Evolutionary conservation across 2,113 vertebrate species (phyloP).

Genomic region (Pyxicephalus adspersus): DNA sequence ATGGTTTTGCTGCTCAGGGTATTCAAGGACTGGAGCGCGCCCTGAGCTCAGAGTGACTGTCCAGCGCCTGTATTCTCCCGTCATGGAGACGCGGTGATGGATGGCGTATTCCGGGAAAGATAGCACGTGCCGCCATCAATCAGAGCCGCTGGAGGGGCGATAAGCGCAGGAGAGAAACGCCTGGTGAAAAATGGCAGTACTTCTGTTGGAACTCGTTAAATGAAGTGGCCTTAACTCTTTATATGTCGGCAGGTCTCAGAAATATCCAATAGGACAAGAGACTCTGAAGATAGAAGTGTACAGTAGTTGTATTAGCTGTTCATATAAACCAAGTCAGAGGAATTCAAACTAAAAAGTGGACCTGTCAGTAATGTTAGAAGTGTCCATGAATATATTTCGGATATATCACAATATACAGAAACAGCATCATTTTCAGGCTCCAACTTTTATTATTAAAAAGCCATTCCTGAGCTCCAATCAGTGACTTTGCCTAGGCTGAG

Average conservation of each 20-base stretch:
- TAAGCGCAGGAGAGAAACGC: neutral
- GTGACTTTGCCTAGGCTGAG: too few species aligned
- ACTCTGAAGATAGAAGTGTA: too few species aligned
- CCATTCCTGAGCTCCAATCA: too few species aligned
- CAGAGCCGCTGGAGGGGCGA: neutral
- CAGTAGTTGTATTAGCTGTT: too few species aligned
- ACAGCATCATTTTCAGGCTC: too few species aligned
- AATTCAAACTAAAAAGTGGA: too few species aligned
- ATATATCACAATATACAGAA: too few species aligned
- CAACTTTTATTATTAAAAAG: too few species aligned
- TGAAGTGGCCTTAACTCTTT: neutral
- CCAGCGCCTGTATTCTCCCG: neutral
- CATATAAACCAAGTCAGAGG: too few species aligned
- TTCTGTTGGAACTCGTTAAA: neutral
- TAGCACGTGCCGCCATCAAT: slow-evolving; percentile 27
- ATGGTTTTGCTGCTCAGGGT: neutral
- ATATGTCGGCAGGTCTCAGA: neutral
- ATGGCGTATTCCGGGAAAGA: slow-evolving; percentile 30
- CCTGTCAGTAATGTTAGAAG: too few species aligned
- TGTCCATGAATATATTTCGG: too few species aligned
- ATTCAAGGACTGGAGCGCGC: neutral
- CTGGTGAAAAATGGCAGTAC: slow-evolving; percentile 16
- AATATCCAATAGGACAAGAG: neutral
- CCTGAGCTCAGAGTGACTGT: neutral
- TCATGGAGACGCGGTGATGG: neutral